These are phyloP conservation scores for Acyrthosiphon pisum DNA, from an alignment of 1,140 invertebrate genomes.

Conservation along the genomic window DNA sequence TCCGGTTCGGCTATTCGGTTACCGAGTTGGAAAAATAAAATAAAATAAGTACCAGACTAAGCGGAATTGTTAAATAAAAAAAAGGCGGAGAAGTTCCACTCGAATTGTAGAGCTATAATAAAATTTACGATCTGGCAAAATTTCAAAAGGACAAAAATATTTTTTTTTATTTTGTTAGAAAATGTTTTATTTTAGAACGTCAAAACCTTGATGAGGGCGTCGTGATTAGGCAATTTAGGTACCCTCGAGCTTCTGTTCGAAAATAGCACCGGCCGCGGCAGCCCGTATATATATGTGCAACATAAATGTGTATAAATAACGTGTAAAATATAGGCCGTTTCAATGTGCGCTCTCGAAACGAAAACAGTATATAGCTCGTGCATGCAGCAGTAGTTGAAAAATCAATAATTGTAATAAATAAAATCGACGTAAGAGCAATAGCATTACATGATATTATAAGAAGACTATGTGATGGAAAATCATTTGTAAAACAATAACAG, in stretches of 20 bases:
- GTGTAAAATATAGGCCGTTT: conserved; percentile 6
- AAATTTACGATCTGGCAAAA: conserved; percentile 39
- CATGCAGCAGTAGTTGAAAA: not conserved
- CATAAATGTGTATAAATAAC: conserved; percentile 39
- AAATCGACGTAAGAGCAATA: not conserved
- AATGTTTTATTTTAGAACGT: conserved; percentile 49
- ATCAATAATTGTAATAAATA: not conserved
- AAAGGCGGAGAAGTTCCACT: conserved; percentile 29
- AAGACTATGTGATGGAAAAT: not conserved
- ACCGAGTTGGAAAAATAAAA: conserved; percentile 27
- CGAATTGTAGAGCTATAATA: conserved; percentile 22
- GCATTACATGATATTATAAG: not conserved
- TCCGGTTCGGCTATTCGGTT: conserved; percentile 14
- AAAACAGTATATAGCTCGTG: not conserved
- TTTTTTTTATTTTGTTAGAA: conserved; percentile 11
- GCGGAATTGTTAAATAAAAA: conserved; percentile 31
- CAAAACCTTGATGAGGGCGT: conserved; percentile 49
- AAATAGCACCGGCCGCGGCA: conserved; percentile 18
- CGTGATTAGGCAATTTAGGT: conserved; percentile 49
- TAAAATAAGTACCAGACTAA: not conserved
- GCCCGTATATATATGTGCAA: not conserved
- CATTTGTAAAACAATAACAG: not conserved
- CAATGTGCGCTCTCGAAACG: not conserved
- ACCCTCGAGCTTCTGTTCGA: conserved; percentile 36
- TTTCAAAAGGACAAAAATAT: conserved; percentile 45